Evolutionary conservation across 2,888 invertebrate species (phyloP), one percentile per base, ranked within the genome.

Genomic region (Amorpha juglandis): DNA sequence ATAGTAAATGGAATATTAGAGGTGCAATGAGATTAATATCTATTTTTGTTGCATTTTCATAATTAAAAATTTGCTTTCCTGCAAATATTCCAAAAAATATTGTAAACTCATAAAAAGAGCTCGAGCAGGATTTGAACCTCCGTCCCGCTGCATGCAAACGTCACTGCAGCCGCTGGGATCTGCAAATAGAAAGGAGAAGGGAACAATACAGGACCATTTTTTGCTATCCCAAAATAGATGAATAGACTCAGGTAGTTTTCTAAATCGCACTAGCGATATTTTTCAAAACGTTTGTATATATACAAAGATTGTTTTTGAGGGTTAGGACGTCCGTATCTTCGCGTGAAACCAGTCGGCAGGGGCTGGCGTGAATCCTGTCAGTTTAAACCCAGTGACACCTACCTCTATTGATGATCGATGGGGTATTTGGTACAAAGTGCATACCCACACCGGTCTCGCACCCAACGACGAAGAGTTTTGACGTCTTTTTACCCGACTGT

Each of bases 271-370:
- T 83, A 74, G 69, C 68, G 74, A 86, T 74, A 73, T 90, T 88
- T 89, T 82, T 70, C 38, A 65, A 68, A 55, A 64, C 68, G 70
- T 76, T 70, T 6, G 45, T 47, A 72, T 70, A 80, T 73, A 81
- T 83, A 79, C 58, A 63, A 69, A 62, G 48, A n/a, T n/a, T 14
- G 2, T 8, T 33, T 7, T 0, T 0, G 1, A 3, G 1, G 6
- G 0, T 4, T 11, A 68, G 81, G 91, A 83, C 82, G 92, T 92
- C 92, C 91, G 86, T 90, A 81, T 90, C 92, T 91, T 81, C 91
- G 85, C 87, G 87, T 87, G 78, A 55, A 87, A 79, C 86, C 89
- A 91, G 92, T 84, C 0, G 1, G 33, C 63, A 71, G 86, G 89
- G 88, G 82, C 92, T 91, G 88, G 86, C 67, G 68, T 70, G 71